Percentiles rank a stretch among this genome's conserved stretches.
Conservation (phyloP, 2,888 invertebrate species). For the Calameuta pallipes region DNA sequence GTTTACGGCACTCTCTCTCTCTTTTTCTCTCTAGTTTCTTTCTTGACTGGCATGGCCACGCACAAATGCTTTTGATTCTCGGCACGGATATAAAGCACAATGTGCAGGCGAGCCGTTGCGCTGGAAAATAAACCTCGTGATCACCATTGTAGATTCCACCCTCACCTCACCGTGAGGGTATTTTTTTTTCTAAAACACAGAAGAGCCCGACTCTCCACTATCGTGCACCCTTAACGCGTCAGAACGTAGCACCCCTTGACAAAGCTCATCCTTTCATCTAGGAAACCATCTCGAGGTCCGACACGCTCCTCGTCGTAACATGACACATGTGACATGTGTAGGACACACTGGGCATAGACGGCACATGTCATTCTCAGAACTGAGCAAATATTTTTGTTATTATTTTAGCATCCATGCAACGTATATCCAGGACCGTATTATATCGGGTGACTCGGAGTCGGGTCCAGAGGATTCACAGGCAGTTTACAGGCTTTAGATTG, state of each 20-base stretch:
- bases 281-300: not conserved
- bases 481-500: slow-evolving; percentile 4
- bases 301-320: not conserved
- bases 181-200: not conserved
- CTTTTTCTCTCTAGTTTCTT: not conserved
- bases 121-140: slow-evolving; percentile 4
- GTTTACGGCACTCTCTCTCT: not conserved
- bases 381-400: not conserved
- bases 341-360: not conserved
- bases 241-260: not conserved
- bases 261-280: not conserved
- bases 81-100: not conserved
- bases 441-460: too few relatives aligned
- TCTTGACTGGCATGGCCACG: not conserved
- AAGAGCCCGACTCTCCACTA: not conserved
- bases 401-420: not conserved
- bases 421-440: not conserved
- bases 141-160: not conserved
- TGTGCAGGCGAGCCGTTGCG: slow-evolving; percentile 5
- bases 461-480: not conserved
- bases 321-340: not conserved
- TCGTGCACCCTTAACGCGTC: not conserved
- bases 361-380: not conserved
- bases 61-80: not conserved
- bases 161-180: not conserved